phyloP scores from a whole-genome alignment of 2,113 vertebrate species.

The Pavo muticus region DNA sequence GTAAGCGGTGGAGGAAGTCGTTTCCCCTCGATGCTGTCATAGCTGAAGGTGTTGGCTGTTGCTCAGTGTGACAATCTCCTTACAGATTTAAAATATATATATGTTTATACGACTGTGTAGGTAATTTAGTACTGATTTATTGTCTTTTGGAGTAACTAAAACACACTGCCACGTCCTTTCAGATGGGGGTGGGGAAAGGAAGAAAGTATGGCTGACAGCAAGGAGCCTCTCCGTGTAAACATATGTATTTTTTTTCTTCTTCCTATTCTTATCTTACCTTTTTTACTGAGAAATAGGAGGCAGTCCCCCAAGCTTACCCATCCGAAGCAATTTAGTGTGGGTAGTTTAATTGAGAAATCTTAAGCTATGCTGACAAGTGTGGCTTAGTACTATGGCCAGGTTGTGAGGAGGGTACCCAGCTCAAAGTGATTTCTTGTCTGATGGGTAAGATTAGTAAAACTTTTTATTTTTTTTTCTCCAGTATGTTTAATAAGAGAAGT shows the following conservation, averaged over 20 bases:
- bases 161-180: constrained; percentile 74
- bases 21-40: not conserved
- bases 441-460: not conserved
- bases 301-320: not conserved
- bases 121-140: not conserved
- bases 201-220: not conserved
- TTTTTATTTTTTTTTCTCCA: not conserved
- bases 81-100: not conserved
- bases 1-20: constrained; percentile 3
- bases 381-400: fast-evolving
- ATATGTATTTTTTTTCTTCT: not conserved
- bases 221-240: not conserved
- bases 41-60: not conserved
- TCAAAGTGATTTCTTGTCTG: not conserved
- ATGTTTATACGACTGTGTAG: not conserved
- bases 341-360: not conserved
- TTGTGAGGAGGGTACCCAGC: not conserved
- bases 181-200: not conserved
- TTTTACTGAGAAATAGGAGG: not conserved
- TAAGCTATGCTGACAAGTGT: fast-evolving
- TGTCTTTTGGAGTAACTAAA: not conserved
- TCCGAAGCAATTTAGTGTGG: not conserved
- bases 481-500: not conserved
- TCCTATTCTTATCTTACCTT: not conserved
- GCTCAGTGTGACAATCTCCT: not conserved